Evolutionary conservation across 2,113 vertebrate species (phyloP).

Genomic region (Nyctereutes procyonoides): DNA sequence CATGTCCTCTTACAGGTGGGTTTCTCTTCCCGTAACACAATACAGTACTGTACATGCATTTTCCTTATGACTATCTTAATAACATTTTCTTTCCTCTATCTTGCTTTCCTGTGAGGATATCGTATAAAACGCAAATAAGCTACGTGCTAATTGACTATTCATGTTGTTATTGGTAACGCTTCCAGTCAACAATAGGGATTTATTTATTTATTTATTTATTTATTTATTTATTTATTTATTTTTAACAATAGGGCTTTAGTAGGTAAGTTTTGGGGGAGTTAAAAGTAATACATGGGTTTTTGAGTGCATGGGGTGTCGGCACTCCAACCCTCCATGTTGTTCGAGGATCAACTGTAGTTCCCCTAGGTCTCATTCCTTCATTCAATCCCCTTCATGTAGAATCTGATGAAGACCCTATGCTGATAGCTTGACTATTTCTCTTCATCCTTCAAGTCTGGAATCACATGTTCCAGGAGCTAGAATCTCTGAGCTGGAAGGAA

Average conservation of each 20-base stretch:
- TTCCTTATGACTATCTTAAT: neutral
- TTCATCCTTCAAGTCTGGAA: neutral
- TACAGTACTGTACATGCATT: neutral
- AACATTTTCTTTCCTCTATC: neutral
- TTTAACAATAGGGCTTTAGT: neutral
- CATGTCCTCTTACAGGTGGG: neutral
- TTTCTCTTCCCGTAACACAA: neutral
- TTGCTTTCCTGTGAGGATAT: neutral
- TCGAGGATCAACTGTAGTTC: neutral
- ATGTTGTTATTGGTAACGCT: neutral
- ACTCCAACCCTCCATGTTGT: neutral
- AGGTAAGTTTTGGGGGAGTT: neutral
- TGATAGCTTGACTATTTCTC: neutral
- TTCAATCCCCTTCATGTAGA: neutral
- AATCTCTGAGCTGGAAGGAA: neutral
- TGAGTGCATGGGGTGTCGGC: neutral
- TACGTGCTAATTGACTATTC: neutral
- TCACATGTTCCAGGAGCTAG: neutral
- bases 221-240: no score
- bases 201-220: no score
- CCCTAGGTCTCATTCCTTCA: neutral
- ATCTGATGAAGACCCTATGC: neutral
- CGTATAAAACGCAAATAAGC: neutral
- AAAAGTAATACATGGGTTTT: neutral
- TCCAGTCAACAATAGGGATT: neutral